A percentile compares a stretch with the other conserved stretches of the same genome.
These are phyloP conservation scores for Synanthedon tipuliformis DNA, from an alignment of 2,888 invertebrate species.

Conservation along the genomic window DNA sequence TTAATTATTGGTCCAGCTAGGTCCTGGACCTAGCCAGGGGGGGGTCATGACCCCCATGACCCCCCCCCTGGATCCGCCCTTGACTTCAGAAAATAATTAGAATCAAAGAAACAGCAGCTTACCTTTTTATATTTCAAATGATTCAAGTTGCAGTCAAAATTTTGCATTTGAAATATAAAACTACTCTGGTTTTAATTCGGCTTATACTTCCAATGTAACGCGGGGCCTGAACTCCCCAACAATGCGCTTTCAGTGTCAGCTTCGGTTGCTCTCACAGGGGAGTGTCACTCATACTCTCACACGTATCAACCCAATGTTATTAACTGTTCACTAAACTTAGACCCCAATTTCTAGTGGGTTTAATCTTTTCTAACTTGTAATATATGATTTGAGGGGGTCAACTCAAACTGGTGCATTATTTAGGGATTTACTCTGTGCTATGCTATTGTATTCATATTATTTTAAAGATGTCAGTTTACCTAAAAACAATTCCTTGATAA, in stretches of 20 bases:
- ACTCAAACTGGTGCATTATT: constrained; percentile 18
- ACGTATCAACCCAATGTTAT: constrained; percentile 53
- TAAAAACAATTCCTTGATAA: too few species aligned
- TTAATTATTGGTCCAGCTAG: too few species aligned
- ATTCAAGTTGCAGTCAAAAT: too few species aligned
- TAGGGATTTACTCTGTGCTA: constrained; percentile 46
- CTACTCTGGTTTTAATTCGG: too few species aligned
- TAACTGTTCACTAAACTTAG: constrained; percentile 36
- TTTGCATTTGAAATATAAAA: too few species aligned
- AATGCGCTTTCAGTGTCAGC: constrained; percentile 43
- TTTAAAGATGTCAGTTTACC: too few species aligned
- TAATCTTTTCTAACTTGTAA: constrained; percentile 5
- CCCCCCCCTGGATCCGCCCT: too few species aligned
- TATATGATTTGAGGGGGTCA: constrained; percentile 13
- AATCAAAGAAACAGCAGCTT: too few species aligned
- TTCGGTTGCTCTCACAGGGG: constrained; percentile 45
- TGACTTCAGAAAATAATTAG: too few species aligned
- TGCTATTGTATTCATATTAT: constrained; percentile 47
- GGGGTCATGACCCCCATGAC: too few species aligned
- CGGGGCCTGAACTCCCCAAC: constrained; percentile 16
- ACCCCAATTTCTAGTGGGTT: constrained; percentile 21
- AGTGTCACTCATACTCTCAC: constrained; percentile 58
- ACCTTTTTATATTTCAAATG: too few species aligned
- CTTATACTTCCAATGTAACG: neutral
- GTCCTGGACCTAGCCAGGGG: too few species aligned